Evolutionary conservation across 1,140 invertebrate genomes (phyloP), one percentile per base, ranked within the genome.

Genomic region (Eriosoma lanigerum): DNA sequence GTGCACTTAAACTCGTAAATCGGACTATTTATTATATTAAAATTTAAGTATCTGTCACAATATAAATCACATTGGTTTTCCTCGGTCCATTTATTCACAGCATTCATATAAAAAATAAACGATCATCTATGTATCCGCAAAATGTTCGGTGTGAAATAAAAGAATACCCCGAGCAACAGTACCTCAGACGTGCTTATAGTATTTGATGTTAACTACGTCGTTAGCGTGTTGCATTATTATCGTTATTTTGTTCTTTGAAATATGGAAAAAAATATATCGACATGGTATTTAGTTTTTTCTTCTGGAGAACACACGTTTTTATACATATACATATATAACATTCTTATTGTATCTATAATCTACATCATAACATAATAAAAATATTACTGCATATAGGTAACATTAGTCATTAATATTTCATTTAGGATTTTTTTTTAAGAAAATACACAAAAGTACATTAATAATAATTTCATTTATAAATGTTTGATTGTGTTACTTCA

Each of bases 181-280:
- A 72, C 68, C 24, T 72, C 46, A 50, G 68, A 72, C 68, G 68
- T 52, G 68, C 68, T 32, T n/a, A 10, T 29, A 50, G 46, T 52
- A 72, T 50, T 70, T 29, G 46, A 52, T n/a, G 24, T 72, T 17
- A 52, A 72, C 46, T 52, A 52, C 48, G 26, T 52, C 68, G 26
- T 68, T 72, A 72, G 68, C 24, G 46, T 29, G 68, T 72, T 32
- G 44, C 46, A 0, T 72, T 52, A 50, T 70, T 19, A 46, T 21
- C 46, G 0, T 72, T 52, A 50, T 70, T 19, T 68, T 21, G 17
- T 15, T 68, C 10, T 48, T 26, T 24, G 1, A 48, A 15, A 9
- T 26, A 13, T 19, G 3, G 32, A 62, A 62, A 60, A 60, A 32
- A n/a, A n/a, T n/a, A 32, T 29, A 32, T 12, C 60, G 8, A 32